Conservation (phyloP, 2,113 vertebrate species). For the Thamnophis sirtalis region DNA sequence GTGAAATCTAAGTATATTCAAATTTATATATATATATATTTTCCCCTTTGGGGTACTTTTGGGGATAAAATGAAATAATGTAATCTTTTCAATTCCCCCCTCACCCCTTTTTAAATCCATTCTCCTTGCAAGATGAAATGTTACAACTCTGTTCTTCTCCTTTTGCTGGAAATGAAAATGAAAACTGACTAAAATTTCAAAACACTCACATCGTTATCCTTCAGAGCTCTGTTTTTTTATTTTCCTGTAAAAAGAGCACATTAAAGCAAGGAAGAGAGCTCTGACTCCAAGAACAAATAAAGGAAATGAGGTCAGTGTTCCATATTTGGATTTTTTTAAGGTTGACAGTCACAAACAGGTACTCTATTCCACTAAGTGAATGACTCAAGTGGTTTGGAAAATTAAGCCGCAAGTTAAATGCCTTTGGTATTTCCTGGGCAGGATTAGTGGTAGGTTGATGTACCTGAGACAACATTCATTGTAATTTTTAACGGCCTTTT, state of each 20-base stretch:
- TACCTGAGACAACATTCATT: constrained; percentile 22
- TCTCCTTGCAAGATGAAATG: not conserved
- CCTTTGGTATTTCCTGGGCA: constrained; percentile 49
- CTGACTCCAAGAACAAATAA: not conserved
- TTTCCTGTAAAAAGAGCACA: not conserved
- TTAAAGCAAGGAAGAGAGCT: not conserved
- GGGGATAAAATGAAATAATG: not conserved
- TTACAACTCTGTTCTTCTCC: not conserved
- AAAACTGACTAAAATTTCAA: not conserved
- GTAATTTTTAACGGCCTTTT: constrained; percentile 39
- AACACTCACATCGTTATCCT: not conserved
- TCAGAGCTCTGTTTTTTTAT: not conserved
- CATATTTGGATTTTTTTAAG: constrained; percentile 21
- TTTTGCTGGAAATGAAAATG: not conserved
- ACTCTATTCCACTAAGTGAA: constrained; percentile 9
- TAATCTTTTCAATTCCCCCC: not conserved
- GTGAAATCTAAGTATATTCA: not conserved
- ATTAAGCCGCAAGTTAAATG: constrained; percentile 27
- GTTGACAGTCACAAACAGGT: not conserved
- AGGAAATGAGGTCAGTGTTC: constrained; percentile 5
- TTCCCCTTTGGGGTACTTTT: not conserved
- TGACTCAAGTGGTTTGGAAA: constrained; percentile 35
- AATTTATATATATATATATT: not conserved
- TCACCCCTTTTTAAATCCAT: rapidly evolving
- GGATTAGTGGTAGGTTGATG: constrained; percentile 9